A percentile compares a stretch with the other conserved stretches of the same genome.
phyloP scores from a whole-genome alignment of 2,888 invertebrate genomes.

The Argyra leucocephala region DNA sequence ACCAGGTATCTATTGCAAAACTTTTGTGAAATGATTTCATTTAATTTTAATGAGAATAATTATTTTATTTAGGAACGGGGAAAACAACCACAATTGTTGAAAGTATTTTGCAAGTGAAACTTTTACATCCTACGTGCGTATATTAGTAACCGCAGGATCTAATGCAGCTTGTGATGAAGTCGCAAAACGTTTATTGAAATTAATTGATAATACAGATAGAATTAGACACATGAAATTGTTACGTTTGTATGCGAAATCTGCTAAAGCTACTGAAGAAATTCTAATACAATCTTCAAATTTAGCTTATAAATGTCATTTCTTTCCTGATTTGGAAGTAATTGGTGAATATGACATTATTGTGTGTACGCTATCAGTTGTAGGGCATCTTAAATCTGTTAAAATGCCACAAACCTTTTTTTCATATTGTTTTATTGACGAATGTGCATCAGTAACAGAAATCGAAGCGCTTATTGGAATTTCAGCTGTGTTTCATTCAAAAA shows the following conservation, averaged over 20 bases:
- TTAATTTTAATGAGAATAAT: no score
- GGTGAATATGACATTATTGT: constrained; percentile 52
- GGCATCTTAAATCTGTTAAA: constrained; percentile 22
- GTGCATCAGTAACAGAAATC: constrained; percentile 62
- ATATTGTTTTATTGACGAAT: constrained; percentile 59
- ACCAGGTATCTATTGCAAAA: constrained; percentile 52
- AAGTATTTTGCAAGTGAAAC: constrained; percentile 53
- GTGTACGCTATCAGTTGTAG: constrained; percentile 53
- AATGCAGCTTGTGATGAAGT: constrained; percentile 66
- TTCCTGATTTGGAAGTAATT: constrained; percentile 45
- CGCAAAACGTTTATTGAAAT: constrained; percentile 44
- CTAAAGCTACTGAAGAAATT: constrained; percentile 36
- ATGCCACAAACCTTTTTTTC: not conserved
- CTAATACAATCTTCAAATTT: constrained; percentile 43
- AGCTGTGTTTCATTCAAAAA: constrained; percentile 34
- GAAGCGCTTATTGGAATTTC: constrained; percentile 53
- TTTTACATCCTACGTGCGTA: constrained; percentile 39
- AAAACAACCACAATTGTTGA: constrained; percentile 66
- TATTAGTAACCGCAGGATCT: constrained; percentile 59
- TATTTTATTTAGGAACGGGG: constrained; percentile 51
- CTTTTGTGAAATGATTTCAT: no score
- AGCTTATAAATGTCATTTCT: constrained; percentile 35
- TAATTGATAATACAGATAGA: constrained; percentile 29
- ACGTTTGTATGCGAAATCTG: constrained; percentile 43
- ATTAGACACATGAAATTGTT: constrained; percentile 34